Base-by-base conservation (phyloP, 2,888 invertebrate species). In the Andrena praecox region DNA sequence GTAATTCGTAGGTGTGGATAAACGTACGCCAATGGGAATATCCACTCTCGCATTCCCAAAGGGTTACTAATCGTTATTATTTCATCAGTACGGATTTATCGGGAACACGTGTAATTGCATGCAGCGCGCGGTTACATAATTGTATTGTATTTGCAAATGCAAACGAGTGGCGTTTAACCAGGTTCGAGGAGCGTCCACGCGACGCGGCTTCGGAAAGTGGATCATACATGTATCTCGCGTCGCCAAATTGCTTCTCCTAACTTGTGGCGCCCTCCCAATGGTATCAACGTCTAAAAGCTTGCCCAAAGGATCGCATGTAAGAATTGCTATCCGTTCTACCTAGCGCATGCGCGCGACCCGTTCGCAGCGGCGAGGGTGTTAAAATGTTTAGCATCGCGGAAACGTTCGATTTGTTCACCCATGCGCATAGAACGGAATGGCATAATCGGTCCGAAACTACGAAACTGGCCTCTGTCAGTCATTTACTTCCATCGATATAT, bases 191-290 rank as follows among this genome's bases (percentile, higher is more conserved):
- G 52, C 27, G 35, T 29, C 56, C 68, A n/a, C 31, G 54, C 35
- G 42, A 24, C 0, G 2, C 42, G 66, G 54, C 70, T 27, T 59
- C 29, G 67, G 59, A 77, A 74, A 73, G 77, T 77, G 66, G 73
- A 77, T 54, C 72, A 70, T 66, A 48, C 64, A 69, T 42, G 72
- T 20, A 69, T 74, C 67, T 60, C 50, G 33, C 24, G 54, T 70
- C 64, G 73, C 82, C 79, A 78, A 87, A 87, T 87, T 84, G 77
- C 33, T 69, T 78, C 82, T 81, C 78, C 87, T 80, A 86, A 77
- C 87, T 77, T 62, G 87, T 88, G 87, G 87, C 87, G 87, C 87
- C 87, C 87, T 85, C 88, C 42, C 82, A 76, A 82, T 83, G 72
- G 77, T 85, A 85, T 81, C 80, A 83, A 73, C 79, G 59, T 85